Conservation (phyloP, 2,797 vertebrate species). For the Melanotaenia boesemani region DNA sequence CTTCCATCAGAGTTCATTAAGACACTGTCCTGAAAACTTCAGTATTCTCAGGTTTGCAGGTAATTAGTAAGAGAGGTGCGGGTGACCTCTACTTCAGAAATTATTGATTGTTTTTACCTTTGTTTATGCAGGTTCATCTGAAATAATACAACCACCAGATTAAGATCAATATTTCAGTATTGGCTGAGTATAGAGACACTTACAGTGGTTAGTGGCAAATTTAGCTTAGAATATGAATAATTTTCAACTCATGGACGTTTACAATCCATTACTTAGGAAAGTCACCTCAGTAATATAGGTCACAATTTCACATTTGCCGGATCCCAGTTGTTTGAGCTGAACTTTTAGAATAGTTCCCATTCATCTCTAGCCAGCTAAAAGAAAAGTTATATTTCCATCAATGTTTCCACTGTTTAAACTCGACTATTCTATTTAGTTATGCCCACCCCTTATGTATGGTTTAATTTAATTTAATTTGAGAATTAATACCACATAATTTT, state of each 20-base stretch:
- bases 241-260: background rate
- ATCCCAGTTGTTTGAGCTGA: background rate
- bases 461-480: background rate
- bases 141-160: constrained; percentile 43
- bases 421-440: background rate
- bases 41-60: constrained; percentile 21
- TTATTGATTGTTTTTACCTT: constrained; percentile 59
- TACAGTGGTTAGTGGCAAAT: constrained; percentile 9
- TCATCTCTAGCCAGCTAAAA: background rate
- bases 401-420: background rate
- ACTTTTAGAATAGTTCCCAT: background rate
- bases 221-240: background rate
- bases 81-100: constrained; percentile 54
- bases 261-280: constrained; percentile 5
- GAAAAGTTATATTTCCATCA: background rate
- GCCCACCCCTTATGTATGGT: background rate
- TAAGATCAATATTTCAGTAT: constrained; percentile 6
- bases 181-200: background rate
- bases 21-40: constrained; percentile 38
- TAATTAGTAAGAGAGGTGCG: constrained; percentile 33
- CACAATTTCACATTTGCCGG: background rate
- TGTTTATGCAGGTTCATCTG: constrained; percentile 46
- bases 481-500: too few species aligned
- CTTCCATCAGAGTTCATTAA: constrained; percentile 11
- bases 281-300: background rate